Evolutionary conservation across 2,888 invertebrate species (phyloP), one percentile per base, ranked within the genome.

Genomic region (Crocallis elinguaria): DNA sequence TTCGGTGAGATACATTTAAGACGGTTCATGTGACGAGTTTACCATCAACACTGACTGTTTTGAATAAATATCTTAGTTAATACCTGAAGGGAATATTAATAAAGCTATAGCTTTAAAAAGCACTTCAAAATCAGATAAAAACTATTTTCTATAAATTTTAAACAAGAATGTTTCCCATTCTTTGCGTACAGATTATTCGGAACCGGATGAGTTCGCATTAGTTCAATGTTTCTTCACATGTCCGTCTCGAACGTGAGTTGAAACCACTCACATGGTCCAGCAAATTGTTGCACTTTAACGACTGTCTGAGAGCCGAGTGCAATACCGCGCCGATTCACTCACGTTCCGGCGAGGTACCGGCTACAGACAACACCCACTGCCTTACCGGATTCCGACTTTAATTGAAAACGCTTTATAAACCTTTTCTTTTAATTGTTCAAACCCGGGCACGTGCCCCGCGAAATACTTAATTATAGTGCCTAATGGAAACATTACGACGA

Each of bases 401-500:
- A 89, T 89, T 89, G 88, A 82, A 88, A 88, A 88, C 82, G 79
- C 78, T 85, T 73, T 82, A 77, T 73, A 78, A 79, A 76, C 77
- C 75, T 79, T 82, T 86, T 86, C 80, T 85, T 86, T 82, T 84
- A 84, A 87, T 88, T 84, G 80, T 79, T 75, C 64, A 73, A 74
- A 64, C 65, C 71, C 61, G 49, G 58, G 55, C 52, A 49, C 64
- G 65, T 58, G 58, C 64, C 63, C 57, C 33, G 65, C 60, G 64
- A 70, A 75, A 66, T 70, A 60, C 77, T 76, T 74, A 70, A 75
- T 75, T 74, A 69, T 66, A 66, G 61, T 65, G 61, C 54, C 57
- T 64, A 68, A 69, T 72, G 69, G 67, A 71, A 72, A 67, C 57
- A 60, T 61, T 50, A 58, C 61, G 49, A 57, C 46, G 16, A 54